These are phyloP conservation scores for Lacerta viridis DNA, from an alignment of 2,797 vertebrate genomes.

Conservation along the genomic window DNA sequence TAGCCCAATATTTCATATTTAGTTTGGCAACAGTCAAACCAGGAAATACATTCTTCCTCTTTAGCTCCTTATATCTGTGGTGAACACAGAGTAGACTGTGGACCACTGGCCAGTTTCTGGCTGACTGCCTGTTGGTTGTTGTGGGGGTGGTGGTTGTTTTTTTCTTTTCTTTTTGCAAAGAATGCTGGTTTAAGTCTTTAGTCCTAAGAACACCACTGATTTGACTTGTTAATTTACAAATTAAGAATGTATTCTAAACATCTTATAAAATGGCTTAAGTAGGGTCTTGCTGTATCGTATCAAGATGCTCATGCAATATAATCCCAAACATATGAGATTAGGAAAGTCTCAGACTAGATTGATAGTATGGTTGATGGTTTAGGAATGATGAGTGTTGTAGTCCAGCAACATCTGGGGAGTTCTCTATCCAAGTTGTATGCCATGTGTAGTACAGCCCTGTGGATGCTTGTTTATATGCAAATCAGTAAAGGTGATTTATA, in stretches of 20 bases:
- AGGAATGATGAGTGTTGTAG: no score
- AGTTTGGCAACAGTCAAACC: neutral
- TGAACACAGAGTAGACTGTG: neutral
- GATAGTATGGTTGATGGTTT: no score
- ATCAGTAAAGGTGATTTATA: neutral
- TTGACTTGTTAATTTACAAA: no score
- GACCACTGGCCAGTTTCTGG: neutral
- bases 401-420: no score
- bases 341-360: no score
- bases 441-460: neutral
- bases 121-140: neutral
- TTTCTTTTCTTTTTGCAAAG: neutral
- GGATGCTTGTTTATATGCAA: neutral
- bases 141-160: neutral
- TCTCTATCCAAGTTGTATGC: no score
- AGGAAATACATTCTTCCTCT: neutral
- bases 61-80: neutral
- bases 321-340: no score
- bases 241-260: no score
- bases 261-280: no score
- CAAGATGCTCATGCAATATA: no score
- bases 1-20: neutral
- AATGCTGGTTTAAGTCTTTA: neutral
- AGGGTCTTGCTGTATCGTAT: no score
- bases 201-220: neutral